Evolutionary conservation across 2,797 vertebrate genomes (phyloP), one percentile per base, ranked within the genome.

Genomic region (Diplodus sargus): DNA sequence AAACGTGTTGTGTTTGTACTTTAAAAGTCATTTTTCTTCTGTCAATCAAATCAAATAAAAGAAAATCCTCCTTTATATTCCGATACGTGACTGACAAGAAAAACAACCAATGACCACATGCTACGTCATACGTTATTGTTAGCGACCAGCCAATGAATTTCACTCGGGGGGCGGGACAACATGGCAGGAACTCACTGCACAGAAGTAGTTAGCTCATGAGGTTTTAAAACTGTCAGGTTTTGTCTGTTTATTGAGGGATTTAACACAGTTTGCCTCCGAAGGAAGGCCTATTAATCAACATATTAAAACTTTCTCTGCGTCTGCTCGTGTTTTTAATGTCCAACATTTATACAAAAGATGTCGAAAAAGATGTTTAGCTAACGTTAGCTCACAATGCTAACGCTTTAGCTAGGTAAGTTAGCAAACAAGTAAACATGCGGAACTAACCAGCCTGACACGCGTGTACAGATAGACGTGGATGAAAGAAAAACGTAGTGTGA

Each of bases 351-450:
- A n/a, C 9, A 68, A 30, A 30, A 73, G 18, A 15, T 69, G 47
- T 51, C 25, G 18, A 5, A 22, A 65, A 6, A 52, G 68, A 25
- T 51, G 58, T 68, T 54, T 9, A 60, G 75, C 64, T 65, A 76
- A 56, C 23, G 22, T 79, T 85, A 81, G 76, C 76, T 49, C 16
- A 12, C 3, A 28, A 53, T 57, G 85, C 74, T 74, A 80, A 71
- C 18, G 69, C 5, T 1, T 54, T 14, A 17, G n/a, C n/a, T 66
- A 69, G 84, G 85, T 85, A 88, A 64, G 47, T 47, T 23, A 30
- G 82, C 88, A 85, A 83, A 85, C 25, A 54, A 20, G 78, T 82
- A 84, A 89, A 86, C 85, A 85, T 76, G 70, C n/a, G 39, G 25
- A 18, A 6, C 34, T 12, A 5, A 4, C 4, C 20, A 9, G 23